Conservation (phyloP, 1,140 invertebrate genomes). For the Schlechtendalia chinensis region DNA sequence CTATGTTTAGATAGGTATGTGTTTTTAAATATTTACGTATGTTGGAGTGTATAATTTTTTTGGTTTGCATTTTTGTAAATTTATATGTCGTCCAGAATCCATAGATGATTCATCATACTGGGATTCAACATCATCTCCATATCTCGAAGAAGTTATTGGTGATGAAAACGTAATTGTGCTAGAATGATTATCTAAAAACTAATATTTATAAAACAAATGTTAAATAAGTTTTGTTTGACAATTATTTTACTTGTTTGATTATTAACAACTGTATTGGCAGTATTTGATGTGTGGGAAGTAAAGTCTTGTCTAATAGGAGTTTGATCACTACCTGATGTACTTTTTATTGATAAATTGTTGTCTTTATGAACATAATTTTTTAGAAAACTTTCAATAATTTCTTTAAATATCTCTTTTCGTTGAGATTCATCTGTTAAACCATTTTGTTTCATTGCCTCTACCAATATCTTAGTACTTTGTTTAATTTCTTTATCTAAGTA, state of each 20-base stretch:
- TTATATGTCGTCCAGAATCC: constrained; percentile 26
- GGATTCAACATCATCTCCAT: constrained; percentile 37
- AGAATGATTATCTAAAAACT: constrained; percentile 39
- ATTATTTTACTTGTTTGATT: constrained; percentile 28
- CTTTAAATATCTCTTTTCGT: constrained; percentile 38
- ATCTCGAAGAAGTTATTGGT: constrained; percentile 36
- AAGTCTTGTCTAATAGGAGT: constrained; percentile 23
- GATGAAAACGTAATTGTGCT: constrained; percentile 45
- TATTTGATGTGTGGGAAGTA: constrained; percentile 38
- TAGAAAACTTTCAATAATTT: constrained; percentile 26
- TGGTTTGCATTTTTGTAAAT: constrained; percentile 28
- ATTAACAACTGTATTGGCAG: constrained; percentile 40
- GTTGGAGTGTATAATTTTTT: background rate
- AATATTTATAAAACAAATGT: background rate
- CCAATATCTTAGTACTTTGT: constrained; percentile 12
- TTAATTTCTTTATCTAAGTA: constrained; percentile 21
- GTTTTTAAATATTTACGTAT: constrained; percentile 4
- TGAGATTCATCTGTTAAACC: constrained; percentile 19
- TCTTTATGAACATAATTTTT: background rate
- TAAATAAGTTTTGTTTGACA: background rate
- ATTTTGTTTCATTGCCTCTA: constrained; percentile 39
- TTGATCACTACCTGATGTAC: constrained; percentile 4
- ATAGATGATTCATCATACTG: constrained; percentile 37
- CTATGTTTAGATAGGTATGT: no score
- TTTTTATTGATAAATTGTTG: constrained; percentile 10